These are phyloP conservation scores for Copidosoma aretas DNA, from an alignment of 2,888 invertebrate species.

Conservation along the genomic window DNA sequence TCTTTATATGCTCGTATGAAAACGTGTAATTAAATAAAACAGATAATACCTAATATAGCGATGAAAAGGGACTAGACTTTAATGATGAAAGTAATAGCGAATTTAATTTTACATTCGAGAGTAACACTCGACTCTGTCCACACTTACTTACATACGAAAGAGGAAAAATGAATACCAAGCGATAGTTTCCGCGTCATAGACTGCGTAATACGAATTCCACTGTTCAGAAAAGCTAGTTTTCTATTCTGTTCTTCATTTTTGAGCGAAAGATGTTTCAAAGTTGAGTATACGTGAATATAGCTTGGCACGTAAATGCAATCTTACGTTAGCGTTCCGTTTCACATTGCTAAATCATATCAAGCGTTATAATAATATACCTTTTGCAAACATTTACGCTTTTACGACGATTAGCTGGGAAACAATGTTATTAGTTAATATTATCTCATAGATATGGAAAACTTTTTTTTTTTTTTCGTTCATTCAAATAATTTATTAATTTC, in stretches of 20 bases:
- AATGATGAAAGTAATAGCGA: constrained; percentile 32
- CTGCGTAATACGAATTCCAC: constrained; percentile 37
- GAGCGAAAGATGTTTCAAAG: no score
- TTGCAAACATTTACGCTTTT: no score
- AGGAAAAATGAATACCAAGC: constrained; percentile 14
- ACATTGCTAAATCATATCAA: no score
- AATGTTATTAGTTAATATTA: not conserved
- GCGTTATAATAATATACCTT: no score
- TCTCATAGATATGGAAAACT: no score
- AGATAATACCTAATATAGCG: no score
- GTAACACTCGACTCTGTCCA: not conserved
- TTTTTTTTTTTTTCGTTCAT: no score
- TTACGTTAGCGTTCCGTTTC: no score
- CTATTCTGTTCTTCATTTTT: not conserved
- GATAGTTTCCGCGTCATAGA: constrained; percentile 34
- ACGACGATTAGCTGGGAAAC: not conserved
- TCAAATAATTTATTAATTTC: no score
- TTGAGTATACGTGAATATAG: no score
- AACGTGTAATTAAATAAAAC: no score
- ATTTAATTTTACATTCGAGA: not conserved
- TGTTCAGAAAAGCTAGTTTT: constrained; percentile 13
- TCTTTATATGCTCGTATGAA: not conserved
- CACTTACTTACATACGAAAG: not conserved
- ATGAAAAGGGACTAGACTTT: not conserved
- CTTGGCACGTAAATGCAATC: no score